Percentiles rank a stretch among this genome's conserved stretches.
phyloP scores from a whole-genome alignment of 1,140 invertebrate species.

The Drosophila sproati region DNA sequence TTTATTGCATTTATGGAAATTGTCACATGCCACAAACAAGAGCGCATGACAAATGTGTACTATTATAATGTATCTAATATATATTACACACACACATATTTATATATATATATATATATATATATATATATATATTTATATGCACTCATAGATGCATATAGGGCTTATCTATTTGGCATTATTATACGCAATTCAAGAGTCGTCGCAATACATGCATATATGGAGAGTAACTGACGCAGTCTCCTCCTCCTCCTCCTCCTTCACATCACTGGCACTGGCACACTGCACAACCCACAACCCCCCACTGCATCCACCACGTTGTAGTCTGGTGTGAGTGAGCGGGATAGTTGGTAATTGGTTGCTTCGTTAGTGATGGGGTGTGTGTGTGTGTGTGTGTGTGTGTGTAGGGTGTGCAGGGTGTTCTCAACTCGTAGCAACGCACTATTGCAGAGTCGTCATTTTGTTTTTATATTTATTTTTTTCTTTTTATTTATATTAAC shows the following conservation, averaged over 20 bases:
- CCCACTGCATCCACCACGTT: too few species aligned
- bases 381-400: not conserved
- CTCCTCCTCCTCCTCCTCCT: not conserved
- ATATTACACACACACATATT: not conserved
- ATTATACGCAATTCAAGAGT: conserved; percentile 29
- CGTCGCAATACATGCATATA: conserved; percentile 11
- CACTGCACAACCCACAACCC: too few species aligned
- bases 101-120: not conserved
- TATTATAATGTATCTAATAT: conserved; percentile 9
- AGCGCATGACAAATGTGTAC: conserved; percentile 24
- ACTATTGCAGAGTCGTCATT: conserved; percentile 20
- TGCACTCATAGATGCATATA: not conserved
- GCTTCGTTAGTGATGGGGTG: not conserved
- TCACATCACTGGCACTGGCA: too few species aligned
- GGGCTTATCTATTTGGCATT: conserved; percentile 35
- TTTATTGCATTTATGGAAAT: conserved; percentile 7
- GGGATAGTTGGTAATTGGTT: too few species aligned
- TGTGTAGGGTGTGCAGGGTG: not conserved
- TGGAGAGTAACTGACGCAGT: conserved; percentile 7
- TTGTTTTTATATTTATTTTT: not conserved
- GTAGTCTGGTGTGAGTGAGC: not conserved
- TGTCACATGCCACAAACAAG: not conserved
- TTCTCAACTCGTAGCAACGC: conserved; percentile 16
- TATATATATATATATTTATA: not conserved
- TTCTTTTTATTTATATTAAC: conserved; percentile 4